Evolutionary conservation across 2,797 vertebrate species (phyloP).

Genomic region (Argentina silus): DNA sequence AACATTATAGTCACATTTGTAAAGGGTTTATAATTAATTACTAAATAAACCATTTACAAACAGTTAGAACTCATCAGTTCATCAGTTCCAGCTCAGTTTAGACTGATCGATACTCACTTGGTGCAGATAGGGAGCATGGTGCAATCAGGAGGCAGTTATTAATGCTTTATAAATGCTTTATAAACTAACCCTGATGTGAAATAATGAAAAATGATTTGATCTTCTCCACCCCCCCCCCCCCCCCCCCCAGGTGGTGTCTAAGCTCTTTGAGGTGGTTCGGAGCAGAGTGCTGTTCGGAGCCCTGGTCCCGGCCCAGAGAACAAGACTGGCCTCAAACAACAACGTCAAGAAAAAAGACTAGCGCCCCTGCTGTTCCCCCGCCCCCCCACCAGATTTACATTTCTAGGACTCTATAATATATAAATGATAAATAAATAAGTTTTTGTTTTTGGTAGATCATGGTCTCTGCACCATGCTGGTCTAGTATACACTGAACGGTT

Average conservation of each 20-base stretch:
- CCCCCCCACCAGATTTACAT: conserved; percentile 7
- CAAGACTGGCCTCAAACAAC: conserved; percentile 85
- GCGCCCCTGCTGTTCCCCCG: conserved; percentile 71
- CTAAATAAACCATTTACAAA: too few species aligned
- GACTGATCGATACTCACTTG: too few species aligned
- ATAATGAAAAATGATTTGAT: too few species aligned
- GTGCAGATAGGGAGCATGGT: too few species aligned
- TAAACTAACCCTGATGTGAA: too few species aligned
- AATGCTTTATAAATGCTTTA: too few species aligned
- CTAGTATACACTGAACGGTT: conserved; percentile 41
- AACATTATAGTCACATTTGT: too few species aligned
- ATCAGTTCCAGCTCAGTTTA: too few species aligned
- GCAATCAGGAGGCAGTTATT: too few species aligned
- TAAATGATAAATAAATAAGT: conserved; percentile 13
- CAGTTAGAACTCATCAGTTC: too few species aligned
- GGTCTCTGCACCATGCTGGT: conserved; percentile 19
- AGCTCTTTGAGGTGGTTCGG: conserved; percentile 87
- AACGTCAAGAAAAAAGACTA: conserved; percentile 91
- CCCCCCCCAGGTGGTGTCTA: conserved; percentile 85
- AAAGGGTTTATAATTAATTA: too few species aligned
- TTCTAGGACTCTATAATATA: conserved; percentile 39
- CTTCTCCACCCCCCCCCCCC: neutral
- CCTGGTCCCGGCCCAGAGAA: conserved; percentile 77
- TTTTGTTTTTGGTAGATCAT: conserved; percentile 17
- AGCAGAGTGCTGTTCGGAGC: conserved; percentile 77